Percentiles rank a stretch among this genome's conserved stretches.
Evolutionary conservation across 2,888 invertebrate genomes (phyloP).

Genomic region (Ophion ellenae): DNA sequence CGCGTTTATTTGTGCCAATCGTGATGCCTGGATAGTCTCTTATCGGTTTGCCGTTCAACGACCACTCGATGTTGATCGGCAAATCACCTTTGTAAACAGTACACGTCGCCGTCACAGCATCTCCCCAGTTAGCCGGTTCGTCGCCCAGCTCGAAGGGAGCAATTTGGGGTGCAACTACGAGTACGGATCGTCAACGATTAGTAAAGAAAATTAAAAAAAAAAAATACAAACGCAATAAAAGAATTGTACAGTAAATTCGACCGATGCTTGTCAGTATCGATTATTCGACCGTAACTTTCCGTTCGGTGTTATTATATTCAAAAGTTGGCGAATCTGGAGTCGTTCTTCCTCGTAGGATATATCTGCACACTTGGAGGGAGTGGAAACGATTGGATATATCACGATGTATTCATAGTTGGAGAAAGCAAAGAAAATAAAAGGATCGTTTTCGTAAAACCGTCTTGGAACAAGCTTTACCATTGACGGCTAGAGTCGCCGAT

Average conservation of each 20-base stretch:
- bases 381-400: slow-evolving; percentile 22
- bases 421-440: not conserved
- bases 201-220: not conserved
- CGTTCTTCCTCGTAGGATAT: slow-evolving; percentile 52
- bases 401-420: slow-evolving; percentile 3
- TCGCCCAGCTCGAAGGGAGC: slow-evolving; percentile 90
- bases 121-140: slow-evolving; percentile 88
- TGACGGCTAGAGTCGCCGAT: slow-evolving; percentile 85
- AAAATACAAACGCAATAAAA: not conserved
- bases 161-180: slow-evolving; percentile 89
- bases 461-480: slow-evolving; percentile 83
- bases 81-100: slow-evolving; percentile 88
- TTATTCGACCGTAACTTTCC: not conserved
- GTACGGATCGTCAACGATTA: slow-evolving; percentile 53
- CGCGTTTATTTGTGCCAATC: slow-evolving; percentile 80
- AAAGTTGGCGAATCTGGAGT: slow-evolving; percentile 36
- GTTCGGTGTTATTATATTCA: not conserved
- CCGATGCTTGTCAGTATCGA: not conserved
- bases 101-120: slow-evolving; percentile 85
- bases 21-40: slow-evolving; percentile 68
- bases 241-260: not conserved
- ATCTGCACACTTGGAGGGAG: slow-evolving; percentile 8
- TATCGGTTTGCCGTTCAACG: slow-evolving; percentile 87
- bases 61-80: slow-evolving; percentile 89
- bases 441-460: slow-evolving; percentile 39